Base-by-base conservation (phyloP, 2,797 vertebrate genomes). In the Huso huso region DNA sequence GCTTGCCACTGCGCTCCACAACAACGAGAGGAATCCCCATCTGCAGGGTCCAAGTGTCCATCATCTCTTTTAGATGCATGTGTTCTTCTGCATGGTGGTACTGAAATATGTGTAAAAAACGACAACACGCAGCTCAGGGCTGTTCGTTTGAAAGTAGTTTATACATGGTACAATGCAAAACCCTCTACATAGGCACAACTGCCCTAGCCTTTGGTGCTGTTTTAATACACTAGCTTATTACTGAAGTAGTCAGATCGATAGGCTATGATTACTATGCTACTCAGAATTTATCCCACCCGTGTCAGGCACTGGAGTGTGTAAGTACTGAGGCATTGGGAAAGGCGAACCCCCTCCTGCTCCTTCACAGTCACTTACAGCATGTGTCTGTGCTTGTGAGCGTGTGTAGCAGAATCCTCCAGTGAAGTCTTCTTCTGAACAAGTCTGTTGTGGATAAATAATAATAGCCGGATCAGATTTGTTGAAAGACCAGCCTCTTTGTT, bases 21-120 rank as follows among this genome's bases (percentile, higher is more conserved):
- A 61, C 63, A 50, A 71, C 64, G 51, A 71, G 13, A 12, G 70
- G 70, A 48, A 71, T 8, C 3, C 70, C 70, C 66, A 68, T 68
- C 51, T 71, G 70, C 48, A 53, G 59, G 15, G 66, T 71, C 70
- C 70, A 71, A 4, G 70, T 67, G 70, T 68, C 66, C 70, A 71
- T 71, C 66, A 68, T 71, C 48, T 60, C 63, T 52, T 51, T 61
- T 57, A 71, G 12, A 63, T 65, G 65, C 53, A 63, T 66, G 12
- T 53, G 48, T 9, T 63, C 57, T 48, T 49, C 48, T n/a, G 66
- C 55, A 48, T 68, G 64, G 10, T 50, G 37, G 49, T 65, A 10
- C 70, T 71, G 15, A 11, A 60, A 53, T 10, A 48, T 12, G 48
- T 49, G 23, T 52, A 12, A 8, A 7, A 60, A 10, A 18, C 37